Base-by-base conservation (phyloP, 2,797 vertebrate genomes). In the Sardinella longiceps region DNA sequence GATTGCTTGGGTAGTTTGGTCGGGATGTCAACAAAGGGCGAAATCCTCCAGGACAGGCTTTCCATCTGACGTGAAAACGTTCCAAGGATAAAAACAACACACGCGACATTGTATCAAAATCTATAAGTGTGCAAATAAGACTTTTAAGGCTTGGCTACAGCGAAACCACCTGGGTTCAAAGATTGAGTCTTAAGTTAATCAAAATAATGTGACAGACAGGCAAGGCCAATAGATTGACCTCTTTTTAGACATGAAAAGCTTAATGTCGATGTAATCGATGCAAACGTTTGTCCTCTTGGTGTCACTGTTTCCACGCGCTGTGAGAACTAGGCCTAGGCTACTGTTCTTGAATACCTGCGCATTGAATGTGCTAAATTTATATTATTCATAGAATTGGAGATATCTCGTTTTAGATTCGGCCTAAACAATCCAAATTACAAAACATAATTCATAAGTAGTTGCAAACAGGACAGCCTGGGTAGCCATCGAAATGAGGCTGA, bases 91-190 rank as follows among this genome's bases (percentile, higher is more conserved):
- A 39, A 81, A 92, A 84, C 45, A 94, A 51, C 12, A 92, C 80
- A 0, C 90, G 89, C 0, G 88, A 92, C 95, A 96, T 96, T 0
- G 37, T 82, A 33, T 12, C 1, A 37, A 43, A 14, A 12, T 10
- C 39, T 3, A 43, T 43, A 43, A 43, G 30, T 74, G 37, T 39
- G 2, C 9, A 60, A 77, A 77, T 18, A 9, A 20, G 23, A 39
- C 18, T n/a, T n/a, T n/a, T n/a, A n/a, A n/a, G n/a, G n/a, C n/a
- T n/a, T n/a, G n/a, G n/a, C n/a, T 3, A 39, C 18, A 20, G 6
- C 37, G n/a, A 20, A 6, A 77, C 15, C 18, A 9, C 33, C 39
- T 39, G 37, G 4, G 60, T 39, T 43, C 70, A 77, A 77, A 77
- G 70, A 37, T 43, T 20, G 70, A 5, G 5, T 23, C 18, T 77